phyloP scores from a whole-genome alignment of 2,888 invertebrate species.

The Chironomus riparius region DNA sequence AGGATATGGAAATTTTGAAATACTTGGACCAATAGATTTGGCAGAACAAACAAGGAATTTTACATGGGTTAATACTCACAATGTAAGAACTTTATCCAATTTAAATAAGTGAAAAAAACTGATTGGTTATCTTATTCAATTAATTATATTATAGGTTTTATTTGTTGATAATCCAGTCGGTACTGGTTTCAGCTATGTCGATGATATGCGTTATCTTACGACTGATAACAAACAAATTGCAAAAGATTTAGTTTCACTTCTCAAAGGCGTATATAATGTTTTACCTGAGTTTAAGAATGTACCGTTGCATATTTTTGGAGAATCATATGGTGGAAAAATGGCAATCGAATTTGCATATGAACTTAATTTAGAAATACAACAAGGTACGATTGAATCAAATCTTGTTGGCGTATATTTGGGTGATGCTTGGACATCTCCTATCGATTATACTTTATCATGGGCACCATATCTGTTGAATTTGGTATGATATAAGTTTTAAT shows the following conservation, averaged over 20 bases:
- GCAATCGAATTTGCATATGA: constrained; percentile 67
- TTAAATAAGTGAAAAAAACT: not conserved
- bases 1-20: constrained; percentile 79
- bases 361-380: constrained; percentile 51
- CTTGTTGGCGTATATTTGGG: constrained; percentile 73
- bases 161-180: constrained; percentile 90
- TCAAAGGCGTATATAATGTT: constrained; percentile 57
- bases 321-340: constrained; percentile 93
- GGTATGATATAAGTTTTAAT: constrained; percentile 39
- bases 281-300: constrained; percentile 61
- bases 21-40: constrained; percentile 65
- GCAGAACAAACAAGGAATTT: constrained; percentile 57
- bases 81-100: constrained; percentile 47
- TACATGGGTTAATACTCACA: constrained; percentile 71
- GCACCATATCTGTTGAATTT: constrained; percentile 65
- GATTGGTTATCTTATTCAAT: not conserved
- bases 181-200: constrained; percentile 70
- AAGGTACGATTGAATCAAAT: constrained; percentile 54
- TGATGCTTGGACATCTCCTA: constrained; percentile 83
- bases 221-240: constrained; percentile 58
- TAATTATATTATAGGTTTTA: constrained; percentile 36
- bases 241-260: constrained; percentile 61
- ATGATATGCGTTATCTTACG: constrained; percentile 45
- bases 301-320: constrained; percentile 76
- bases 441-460: constrained; percentile 77